Conservation (phyloP, 2,113 vertebrate species). For the Scopus umbretta region DNA sequence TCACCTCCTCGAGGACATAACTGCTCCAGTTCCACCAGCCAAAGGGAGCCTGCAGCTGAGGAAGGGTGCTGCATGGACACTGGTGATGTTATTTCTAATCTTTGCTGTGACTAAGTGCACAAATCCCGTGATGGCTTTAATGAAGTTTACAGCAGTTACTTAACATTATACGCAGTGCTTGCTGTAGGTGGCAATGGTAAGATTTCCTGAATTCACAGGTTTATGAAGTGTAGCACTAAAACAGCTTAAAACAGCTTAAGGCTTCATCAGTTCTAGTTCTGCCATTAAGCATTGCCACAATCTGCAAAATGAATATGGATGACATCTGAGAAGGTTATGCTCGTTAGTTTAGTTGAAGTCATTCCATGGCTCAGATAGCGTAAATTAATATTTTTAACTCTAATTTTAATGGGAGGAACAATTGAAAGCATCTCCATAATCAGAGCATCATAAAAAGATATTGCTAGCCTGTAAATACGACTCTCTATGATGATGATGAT, state of each 20-base stretch:
- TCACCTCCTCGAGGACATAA: neutral
- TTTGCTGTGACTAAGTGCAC: neutral
- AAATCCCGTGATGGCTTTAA: neutral
- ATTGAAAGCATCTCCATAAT: neutral
- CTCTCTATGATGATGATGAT: neutral
- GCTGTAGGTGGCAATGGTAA: neutral
- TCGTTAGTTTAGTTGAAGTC: slow-evolving; percentile 25
- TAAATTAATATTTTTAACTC: slow-evolving; percentile 54
- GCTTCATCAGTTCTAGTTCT: slow-evolving; percentile 38
- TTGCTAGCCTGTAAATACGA: neutral
- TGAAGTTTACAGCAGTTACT: neutral
- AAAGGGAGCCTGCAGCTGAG: neutral
- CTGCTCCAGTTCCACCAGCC: neutral
- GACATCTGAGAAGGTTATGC: slow-evolving; percentile 29
- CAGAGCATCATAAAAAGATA: neutral
- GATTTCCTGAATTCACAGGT: slow-evolving; percentile 27
- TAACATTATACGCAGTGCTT: neutral
- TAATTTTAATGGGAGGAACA: neutral
- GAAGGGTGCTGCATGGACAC: neutral
- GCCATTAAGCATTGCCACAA: slow-evolving; percentile 20
- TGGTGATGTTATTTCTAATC: neutral
- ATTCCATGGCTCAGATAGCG: neutral
- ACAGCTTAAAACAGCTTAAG: neutral
- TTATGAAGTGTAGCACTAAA: neutral
- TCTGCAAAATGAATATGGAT: slow-evolving; percentile 45